These are phyloP conservation scores for Tuberolachnus salignus DNA, from an alignment of 2,888 invertebrate genomes.

Conservation along the genomic window DNA sequence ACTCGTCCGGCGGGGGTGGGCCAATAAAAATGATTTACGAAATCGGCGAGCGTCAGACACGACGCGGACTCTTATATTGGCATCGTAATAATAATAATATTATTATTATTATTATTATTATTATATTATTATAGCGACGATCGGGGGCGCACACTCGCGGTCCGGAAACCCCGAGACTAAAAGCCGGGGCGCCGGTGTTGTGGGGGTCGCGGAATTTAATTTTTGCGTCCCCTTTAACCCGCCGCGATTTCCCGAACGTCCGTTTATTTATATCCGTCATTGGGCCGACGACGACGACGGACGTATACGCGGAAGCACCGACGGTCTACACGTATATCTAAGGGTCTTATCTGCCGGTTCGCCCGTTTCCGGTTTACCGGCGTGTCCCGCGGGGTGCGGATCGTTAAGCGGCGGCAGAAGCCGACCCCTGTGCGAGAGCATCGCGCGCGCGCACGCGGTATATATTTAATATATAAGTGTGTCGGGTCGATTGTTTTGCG, in stretches of 20 bases:
- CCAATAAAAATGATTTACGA: conserved; percentile 54
- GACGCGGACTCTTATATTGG: conserved; percentile 28
- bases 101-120: too few relatives aligned
- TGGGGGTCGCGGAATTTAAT: conserved; percentile 26
- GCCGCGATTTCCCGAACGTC: background rate
- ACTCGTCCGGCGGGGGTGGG: conserved; percentile 1
- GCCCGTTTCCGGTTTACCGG: conserved; percentile 43
- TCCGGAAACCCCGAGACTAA: conserved; percentile 45
- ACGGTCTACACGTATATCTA: too few relatives aligned
- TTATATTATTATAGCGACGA: too few relatives aligned
- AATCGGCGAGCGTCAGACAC: conserved; percentile 11
- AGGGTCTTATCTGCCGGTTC: conserved; percentile 52
- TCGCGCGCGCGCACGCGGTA: background rate
- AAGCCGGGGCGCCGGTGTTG: background rate
- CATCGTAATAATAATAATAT: too few relatives aligned
- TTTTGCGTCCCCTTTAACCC: conserved; percentile 23
- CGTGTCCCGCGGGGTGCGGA: background rate
- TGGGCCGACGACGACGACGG: background rate
- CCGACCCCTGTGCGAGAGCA: background rate
- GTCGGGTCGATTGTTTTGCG: conserved; percentile 46
- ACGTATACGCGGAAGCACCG: background rate
- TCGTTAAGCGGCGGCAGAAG: conserved; percentile 44
- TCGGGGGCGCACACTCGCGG: too few relatives aligned
- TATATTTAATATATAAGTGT: conserved; percentile 23
- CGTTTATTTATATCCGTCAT: background rate